Conservation (phyloP, 2,113 vertebrate genomes). For the Apus apus region DNA sequence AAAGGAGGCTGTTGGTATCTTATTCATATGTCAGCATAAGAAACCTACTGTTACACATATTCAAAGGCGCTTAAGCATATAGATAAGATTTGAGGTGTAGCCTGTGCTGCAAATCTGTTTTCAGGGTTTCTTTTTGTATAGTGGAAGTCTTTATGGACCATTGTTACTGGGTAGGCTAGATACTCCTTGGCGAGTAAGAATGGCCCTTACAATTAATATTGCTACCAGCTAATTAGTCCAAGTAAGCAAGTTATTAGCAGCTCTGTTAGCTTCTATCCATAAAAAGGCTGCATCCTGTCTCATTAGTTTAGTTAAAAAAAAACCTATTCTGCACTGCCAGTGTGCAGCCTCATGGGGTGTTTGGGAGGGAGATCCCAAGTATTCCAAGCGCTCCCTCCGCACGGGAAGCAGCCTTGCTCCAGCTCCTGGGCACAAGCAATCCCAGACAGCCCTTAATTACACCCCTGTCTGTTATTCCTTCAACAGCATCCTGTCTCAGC, state of each 20-base stretch:
- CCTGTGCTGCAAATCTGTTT: fast-evolving
- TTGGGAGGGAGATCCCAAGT: neutral
- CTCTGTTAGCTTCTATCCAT: neutral
- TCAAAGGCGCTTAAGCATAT: fast-evolving
- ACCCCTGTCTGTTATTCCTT: neutral
- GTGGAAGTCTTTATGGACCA: neutral
- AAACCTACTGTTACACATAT: neutral
- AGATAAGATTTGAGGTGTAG: neutral
- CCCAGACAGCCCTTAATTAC: neutral
- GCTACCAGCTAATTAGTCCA: neutral
- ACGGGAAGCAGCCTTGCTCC: neutral
- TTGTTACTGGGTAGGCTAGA: neutral
- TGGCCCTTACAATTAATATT: neutral
- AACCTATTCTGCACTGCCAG: neutral
- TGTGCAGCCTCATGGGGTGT: neutral
- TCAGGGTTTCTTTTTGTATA: neutral
- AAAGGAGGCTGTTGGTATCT: neutral
- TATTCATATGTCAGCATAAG: neutral
- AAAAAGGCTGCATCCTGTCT: neutral
- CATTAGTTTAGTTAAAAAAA: too few species aligned
- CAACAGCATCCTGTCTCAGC: neutral
- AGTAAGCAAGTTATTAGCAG: neutral
- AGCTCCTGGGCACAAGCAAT: neutral
- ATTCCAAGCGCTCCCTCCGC: fast-evolving
- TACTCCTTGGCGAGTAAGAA: neutral